phyloP scores from a whole-genome alignment of 2,888 invertebrate genomes.

The Eurois occulta region DNA sequence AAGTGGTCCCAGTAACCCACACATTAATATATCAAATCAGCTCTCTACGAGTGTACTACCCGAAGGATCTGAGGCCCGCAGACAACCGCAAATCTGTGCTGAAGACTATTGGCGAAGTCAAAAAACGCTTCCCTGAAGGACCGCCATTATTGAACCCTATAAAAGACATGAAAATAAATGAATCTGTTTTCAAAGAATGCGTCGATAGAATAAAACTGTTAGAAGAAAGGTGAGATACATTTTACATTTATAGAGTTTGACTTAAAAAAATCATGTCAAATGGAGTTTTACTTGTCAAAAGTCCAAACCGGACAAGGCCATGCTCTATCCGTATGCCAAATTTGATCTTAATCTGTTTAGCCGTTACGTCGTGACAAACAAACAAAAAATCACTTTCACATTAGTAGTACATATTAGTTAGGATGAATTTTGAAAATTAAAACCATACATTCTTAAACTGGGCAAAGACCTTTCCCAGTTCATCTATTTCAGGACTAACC shows the following conservation, averaged over 20 bases:
- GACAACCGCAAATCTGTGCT: slow-evolving; percentile 96
- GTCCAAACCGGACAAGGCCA: neutral
- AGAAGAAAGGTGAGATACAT: slow-evolving; percentile 92
- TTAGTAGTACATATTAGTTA: neutral
- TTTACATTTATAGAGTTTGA: neutral
- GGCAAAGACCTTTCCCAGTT: neutral
- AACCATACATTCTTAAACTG: neutral
- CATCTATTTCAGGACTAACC: neutral
- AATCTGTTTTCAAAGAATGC: slow-evolving; percentile 94
- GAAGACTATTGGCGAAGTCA: slow-evolving; percentile 96
- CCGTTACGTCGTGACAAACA: neutral
- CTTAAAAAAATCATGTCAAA: too few relatives aligned
- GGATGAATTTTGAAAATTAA: neutral
- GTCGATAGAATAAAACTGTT: slow-evolving; percentile 95
- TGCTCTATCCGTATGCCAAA: neutral
- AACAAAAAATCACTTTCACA: neutral
- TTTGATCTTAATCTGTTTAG: neutral
- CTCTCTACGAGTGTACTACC: slow-evolving; percentile 97
- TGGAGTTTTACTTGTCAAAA: neutral
- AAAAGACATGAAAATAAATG: slow-evolving; percentile 98
- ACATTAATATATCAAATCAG: slow-evolving; percentile 96
- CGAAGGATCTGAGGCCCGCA: slow-evolving; percentile 95
- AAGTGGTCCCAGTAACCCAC: slow-evolving; percentile 96
- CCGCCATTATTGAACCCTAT: slow-evolving; percentile 98
- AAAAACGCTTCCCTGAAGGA: slow-evolving; percentile 96